Conservation (phyloP, 1,140 invertebrate genomes). For the Drosophila ananassae region DNA sequence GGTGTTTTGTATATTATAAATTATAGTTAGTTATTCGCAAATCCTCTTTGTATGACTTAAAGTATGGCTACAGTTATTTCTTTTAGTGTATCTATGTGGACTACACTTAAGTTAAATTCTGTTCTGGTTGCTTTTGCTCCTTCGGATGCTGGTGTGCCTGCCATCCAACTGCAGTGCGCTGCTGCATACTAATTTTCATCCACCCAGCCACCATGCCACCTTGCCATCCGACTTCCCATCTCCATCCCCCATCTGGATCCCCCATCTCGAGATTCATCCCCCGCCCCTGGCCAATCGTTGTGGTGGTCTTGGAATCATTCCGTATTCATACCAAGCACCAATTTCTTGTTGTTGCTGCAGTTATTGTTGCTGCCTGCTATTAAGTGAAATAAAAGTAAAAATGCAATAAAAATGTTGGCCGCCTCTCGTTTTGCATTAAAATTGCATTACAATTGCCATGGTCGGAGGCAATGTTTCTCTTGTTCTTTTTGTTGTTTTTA, state of each 20-base stretch:
- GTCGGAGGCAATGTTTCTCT: slow-evolving; percentile 39
- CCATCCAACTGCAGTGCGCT: slow-evolving; percentile 50
- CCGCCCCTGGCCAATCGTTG: slow-evolving; percentile 45
- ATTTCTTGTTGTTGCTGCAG: slow-evolving; percentile 63
- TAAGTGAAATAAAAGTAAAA: slow-evolving; percentile 82
- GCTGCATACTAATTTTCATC: slow-evolving; percentile 74
- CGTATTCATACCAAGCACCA: slow-evolving; percentile 83
- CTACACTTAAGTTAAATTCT: slow-evolving; percentile 56
- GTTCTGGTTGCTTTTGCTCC: slow-evolving; percentile 20
- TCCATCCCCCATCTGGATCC: neutral
- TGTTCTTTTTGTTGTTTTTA: slow-evolving; percentile 57
- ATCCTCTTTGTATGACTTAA: neutral
- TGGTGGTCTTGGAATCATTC: slow-evolving; percentile 76
- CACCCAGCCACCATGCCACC: slow-evolving; percentile 16
- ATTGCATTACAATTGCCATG: slow-evolving; percentile 82
- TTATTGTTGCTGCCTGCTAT: slow-evolving; percentile 69
- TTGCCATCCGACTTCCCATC: slow-evolving; percentile 3
- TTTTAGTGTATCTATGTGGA: neutral
- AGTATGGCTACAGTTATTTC: neutral
- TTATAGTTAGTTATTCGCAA: neutral
- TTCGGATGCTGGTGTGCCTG: slow-evolving; percentile 31
- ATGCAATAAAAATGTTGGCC: slow-evolving; percentile 78
- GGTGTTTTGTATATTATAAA: no score
- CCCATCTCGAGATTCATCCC: neutral
- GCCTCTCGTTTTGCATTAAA: slow-evolving; percentile 80